Percentiles rank a stretch among this genome's conserved stretches.
Evolutionary conservation across 2,113 vertebrate species (phyloP).

Genomic region (Murina feae): DNA sequence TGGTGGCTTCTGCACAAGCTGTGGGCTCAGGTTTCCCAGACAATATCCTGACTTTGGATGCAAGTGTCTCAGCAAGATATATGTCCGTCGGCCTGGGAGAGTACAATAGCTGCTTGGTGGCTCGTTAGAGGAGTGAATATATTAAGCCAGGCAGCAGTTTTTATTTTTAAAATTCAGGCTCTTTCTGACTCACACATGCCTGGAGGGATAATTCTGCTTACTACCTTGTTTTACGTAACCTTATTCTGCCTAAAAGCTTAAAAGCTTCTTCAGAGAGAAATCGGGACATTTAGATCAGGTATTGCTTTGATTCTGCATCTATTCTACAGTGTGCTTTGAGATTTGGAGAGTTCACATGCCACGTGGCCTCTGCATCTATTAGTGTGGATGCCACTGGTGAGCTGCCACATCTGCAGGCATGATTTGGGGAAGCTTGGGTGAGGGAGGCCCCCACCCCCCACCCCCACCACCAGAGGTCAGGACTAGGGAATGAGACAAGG

Average conservation of each 20-base stretch:
- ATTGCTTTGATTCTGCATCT: neutral
- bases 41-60: conserved; percentile 62
- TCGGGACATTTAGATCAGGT: neutral
- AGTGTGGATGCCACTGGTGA: neutral
- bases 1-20: conserved; percentile 18
- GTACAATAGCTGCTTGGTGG: neutral
- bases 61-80: conserved; percentile 47
- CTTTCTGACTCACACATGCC: conserved; percentile 29
- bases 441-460: neutral
- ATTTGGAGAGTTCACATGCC: neutral
- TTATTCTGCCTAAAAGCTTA: neutral
- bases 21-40: conserved; percentile 65
- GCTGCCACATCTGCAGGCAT: too few species aligned
- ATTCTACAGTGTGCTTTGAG: neutral
- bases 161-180: conserved; percentile 52
- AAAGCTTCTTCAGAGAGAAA: conserved; percentile 10
- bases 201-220: conserved; percentile 26
- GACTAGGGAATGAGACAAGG: neutral
- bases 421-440: neutral
- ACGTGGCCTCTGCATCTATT: neutral
- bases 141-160: conserved; percentile 54
- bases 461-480: neutral
- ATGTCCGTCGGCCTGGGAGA: conserved; percentile 1
- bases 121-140: conserved; percentile 42
- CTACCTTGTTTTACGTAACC: neutral